Evolutionary conservation across 2,888 invertebrate species (phyloP).

Genomic region (Dolichopus griseipennis): DNA sequence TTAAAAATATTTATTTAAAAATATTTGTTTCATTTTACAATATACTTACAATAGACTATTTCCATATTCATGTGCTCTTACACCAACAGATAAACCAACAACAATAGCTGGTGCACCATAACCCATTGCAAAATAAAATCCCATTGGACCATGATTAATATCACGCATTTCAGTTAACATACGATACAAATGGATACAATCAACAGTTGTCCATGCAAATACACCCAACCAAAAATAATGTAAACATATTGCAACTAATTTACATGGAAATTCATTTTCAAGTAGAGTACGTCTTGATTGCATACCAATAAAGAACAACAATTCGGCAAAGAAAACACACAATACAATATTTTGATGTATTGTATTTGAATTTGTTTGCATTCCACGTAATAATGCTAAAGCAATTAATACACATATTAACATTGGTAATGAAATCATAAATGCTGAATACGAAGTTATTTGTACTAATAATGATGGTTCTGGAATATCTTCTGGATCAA

Average conservation of each 20-base stretch:
- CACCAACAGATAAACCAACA: conserved; percentile 83
- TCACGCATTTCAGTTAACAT: conserved; percentile 93
- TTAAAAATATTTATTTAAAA: no score
- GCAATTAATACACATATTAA: conserved; percentile 70
- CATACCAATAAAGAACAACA: conserved; percentile 78
- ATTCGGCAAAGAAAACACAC: conserved; percentile 76
- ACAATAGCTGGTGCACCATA: conserved; percentile 88
- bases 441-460: conserved; percentile 81
- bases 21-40: no score
- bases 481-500: conserved; percentile 81
- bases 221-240: conserved; percentile 90
- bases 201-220: conserved; percentile 86
- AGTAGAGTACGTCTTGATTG: conserved; percentile 73
- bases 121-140: conserved; percentile 83
- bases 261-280: conserved; percentile 80
- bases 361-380: conserved; percentile 83
- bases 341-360: conserved; percentile 91
- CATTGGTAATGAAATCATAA: conserved; percentile 73
- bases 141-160: conserved; percentile 90
- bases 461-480: conserved; percentile 79
- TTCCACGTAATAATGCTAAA: conserved; percentile 72
- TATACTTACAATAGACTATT: conserved; percentile 81
- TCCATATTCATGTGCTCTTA: conserved; percentile 90
- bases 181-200: conserved; percentile 84
- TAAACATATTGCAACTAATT: conserved; percentile 78